phyloP scores from a whole-genome alignment of 2,797 vertebrate genomes.

The Pitangus sulphuratus region DNA sequence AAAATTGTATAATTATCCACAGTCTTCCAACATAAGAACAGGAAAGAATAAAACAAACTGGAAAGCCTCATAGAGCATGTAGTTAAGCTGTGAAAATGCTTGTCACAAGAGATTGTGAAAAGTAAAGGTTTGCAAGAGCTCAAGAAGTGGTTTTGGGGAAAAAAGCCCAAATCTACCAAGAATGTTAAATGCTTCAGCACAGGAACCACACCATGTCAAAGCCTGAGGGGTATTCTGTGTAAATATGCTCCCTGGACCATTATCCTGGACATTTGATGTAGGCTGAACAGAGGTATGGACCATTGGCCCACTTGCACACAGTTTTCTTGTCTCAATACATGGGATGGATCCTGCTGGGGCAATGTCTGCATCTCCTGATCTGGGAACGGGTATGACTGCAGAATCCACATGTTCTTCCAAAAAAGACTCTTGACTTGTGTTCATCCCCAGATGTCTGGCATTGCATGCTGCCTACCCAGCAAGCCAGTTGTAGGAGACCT shows the following conservation, averaged over 20 bases:
- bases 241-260: background rate
- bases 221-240: background rate
- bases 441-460: constrained; percentile 19
- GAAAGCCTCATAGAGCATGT: background rate
- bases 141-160: background rate
- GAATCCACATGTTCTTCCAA: background rate
- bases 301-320: background rate
- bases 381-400: background rate
- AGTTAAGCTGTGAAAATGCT: background rate
- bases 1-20: background rate
- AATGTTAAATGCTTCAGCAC: background rate
- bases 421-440: background rate
- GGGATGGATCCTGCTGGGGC: background rate
- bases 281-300: background rate
- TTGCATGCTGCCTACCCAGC: background rate
- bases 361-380: background rate
- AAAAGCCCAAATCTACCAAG: background rate
- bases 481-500: constrained; percentile 16
- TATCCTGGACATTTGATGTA: background rate
- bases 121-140: background rate
- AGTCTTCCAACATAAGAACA: background rate
- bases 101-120: background rate
- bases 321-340: background rate
- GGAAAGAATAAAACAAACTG: background rate
- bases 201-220: background rate